phyloP scores from a whole-genome alignment of 2,888 invertebrate species.

The Rhabditoides inermis region DNA sequence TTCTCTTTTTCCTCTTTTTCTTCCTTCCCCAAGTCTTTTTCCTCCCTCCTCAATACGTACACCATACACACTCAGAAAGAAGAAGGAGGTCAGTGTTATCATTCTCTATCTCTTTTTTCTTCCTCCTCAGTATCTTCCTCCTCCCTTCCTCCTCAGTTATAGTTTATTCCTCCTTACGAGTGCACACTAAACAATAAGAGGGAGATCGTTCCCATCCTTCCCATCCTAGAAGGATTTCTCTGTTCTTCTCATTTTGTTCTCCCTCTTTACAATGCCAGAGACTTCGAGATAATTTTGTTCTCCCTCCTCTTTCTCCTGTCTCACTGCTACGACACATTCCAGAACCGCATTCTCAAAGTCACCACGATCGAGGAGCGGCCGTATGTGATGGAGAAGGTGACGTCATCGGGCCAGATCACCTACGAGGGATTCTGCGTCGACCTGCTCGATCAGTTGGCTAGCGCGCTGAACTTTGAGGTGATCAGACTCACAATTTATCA shows the following conservation, averaged over 20 bases:
- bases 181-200: not conserved
- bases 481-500: too few species aligned
- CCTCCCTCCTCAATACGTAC: too few species aligned
- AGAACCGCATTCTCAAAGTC: conserved; percentile 45
- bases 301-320: not conserved
- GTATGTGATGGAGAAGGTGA: conserved; percentile 52
- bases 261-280: not conserved
- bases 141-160: too few species aligned
- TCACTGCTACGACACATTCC: not conserved
- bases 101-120: too few species aligned
- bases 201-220: not conserved
- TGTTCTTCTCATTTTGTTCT: not conserved
- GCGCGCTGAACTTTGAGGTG: conserved; percentile 36
- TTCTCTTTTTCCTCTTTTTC: too few species aligned
- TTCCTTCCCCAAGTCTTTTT: too few species aligned
- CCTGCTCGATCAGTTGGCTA: conserved; percentile 59
- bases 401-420: conserved; percentile 59
- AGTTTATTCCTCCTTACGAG: not conserved
- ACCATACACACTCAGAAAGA: too few species aligned
- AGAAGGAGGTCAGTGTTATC: too few species aligned
- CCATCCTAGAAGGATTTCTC: not conserved
- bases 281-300: not conserved
- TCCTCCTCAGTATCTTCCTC: too few species aligned
- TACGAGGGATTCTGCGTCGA: conserved; percentile 71
- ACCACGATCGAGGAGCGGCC: conserved; percentile 54